Evolutionary conservation across 2,888 invertebrate genomes (phyloP).

Genomic region (Diploptera punctata): DNA sequence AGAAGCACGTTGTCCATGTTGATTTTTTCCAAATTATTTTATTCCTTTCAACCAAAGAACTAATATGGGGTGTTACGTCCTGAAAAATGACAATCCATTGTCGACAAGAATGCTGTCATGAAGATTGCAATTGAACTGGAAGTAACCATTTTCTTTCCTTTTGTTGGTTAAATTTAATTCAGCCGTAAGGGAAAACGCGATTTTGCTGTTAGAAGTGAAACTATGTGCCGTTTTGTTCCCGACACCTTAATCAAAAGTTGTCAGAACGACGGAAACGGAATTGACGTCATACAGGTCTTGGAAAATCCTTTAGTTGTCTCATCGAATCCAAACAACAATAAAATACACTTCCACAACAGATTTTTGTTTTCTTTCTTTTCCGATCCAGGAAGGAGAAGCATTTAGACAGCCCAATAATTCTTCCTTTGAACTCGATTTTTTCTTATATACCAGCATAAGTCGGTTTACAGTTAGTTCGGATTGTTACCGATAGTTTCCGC

Average conservation of each 20-base stretch:
- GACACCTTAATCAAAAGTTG: conserved; percentile 12
- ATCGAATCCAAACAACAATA: conserved; percentile 6
- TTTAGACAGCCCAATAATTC: conserved; percentile 4
- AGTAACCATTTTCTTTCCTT: too few relatives aligned
- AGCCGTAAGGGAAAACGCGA: too few relatives aligned
- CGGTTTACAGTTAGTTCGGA: not conserved
- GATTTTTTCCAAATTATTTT: too few relatives aligned
- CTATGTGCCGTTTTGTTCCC: not conserved
- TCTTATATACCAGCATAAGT: not conserved
- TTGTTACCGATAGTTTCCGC: too few relatives aligned
- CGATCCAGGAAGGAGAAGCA: not conserved
- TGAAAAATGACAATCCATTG: too few relatives aligned
- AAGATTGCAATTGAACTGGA: too few relatives aligned
- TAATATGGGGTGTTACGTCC: too few relatives aligned
- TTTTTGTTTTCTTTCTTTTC: not conserved
- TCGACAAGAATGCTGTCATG: too few relatives aligned
- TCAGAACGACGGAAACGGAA: not conserved
- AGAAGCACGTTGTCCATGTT: too few relatives aligned
- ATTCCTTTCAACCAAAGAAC: too few relatives aligned
- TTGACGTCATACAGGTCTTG: not conserved
- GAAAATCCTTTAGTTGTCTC: not conserved
- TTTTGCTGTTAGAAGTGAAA: too few relatives aligned
- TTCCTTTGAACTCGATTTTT: not conserved
- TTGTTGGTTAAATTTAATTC: too few relatives aligned
- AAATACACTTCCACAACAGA: not conserved